Conservation (phyloP, 2,797 vertebrate species). For the Rhodeus uyekii region DNA sequence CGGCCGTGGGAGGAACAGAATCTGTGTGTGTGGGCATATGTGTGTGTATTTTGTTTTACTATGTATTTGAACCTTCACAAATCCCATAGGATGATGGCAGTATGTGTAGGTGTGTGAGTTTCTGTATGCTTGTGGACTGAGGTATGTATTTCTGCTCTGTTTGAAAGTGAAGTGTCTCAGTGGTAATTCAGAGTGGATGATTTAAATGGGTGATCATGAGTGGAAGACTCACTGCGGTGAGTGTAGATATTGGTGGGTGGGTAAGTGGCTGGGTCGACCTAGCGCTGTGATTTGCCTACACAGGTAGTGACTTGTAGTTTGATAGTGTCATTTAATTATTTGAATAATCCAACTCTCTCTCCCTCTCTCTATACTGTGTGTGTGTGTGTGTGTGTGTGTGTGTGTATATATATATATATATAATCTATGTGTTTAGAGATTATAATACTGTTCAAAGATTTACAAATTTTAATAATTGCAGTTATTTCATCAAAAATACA, state of each 20-base stretch:
- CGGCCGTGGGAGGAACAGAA: conserved; percentile 36
- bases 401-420: too few species aligned
- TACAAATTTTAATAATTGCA: neutral
- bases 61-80: conserved; percentile 42
- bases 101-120: conserved; percentile 31
- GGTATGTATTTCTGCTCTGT: conserved; percentile 5
- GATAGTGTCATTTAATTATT: conserved; percentile 10
- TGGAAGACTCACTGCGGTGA: neutral
- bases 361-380: too few species aligned
- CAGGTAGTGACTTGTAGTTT: neutral
- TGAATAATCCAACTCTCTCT: neutral
- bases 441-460: neutral
- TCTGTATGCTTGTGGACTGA: conserved; percentile 10
- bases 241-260: neutral
- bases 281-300: conserved; percentile 6
- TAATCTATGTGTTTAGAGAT: neutral
- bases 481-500: neutral
- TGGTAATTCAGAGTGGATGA: conserved; percentile 4
- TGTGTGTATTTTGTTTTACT: conserved; percentile 22
- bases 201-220: conserved; percentile 16
- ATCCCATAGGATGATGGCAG: conserved; percentile 20
- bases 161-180: conserved; percentile 2
- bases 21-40: conserved; percentile 24
- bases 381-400: too few species aligned
- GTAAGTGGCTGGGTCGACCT: conserved; percentile 4